Base-by-base conservation (phyloP, 2,888 invertebrate genomes). In the Thera britannica region DNA sequence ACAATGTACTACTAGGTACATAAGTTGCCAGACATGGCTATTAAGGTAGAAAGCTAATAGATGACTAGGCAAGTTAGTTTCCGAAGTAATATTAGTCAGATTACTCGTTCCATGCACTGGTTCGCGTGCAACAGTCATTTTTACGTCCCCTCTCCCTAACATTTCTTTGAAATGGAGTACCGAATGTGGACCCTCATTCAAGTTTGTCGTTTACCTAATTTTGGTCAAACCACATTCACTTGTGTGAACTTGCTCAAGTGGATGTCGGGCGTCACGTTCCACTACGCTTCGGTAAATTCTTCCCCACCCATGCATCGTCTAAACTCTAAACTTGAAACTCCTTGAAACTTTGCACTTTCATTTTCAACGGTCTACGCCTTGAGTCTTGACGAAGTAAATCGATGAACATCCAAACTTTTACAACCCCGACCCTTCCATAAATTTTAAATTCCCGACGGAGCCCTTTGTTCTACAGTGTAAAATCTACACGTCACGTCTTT, bases 191-290 rank as follows among this genome's bases (percentile, higher is more conserved):
- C 54, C 57, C 38, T 48, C 35, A 62, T 55, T 55, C 8, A 62
- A 65, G 41, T 62, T 54, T 60, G 61, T 61, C 46, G 68, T 72
- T 65, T 56, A 63, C 9, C 44, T 9, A 9, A 46, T 58, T 72
- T 65, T 48, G 64, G 71, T 59, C 66, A 64, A 60, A 23, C 54
- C 58, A 77, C 79, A 72, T 81, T 79, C 79, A 79, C 75, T 72
- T 77, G 76, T 74, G 81, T 77, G 85, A 84, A 85, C 83, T 89
- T 90, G 83, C 84, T 74, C 79, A 88, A 88, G 78, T 82, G 83
- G 85, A 84, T 83, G 82, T 82, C 81, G 78, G 79, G 83, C 83
- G 87, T 87, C 84, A 89, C 87, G 85, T 83, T 82, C 79, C 85
- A 86, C 62, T 85, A 85, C 84, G 77, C 84, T 88, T 88, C 86